Conservation (phyloP, 2,113 vertebrate genomes). For the Sitta europaea region DNA sequence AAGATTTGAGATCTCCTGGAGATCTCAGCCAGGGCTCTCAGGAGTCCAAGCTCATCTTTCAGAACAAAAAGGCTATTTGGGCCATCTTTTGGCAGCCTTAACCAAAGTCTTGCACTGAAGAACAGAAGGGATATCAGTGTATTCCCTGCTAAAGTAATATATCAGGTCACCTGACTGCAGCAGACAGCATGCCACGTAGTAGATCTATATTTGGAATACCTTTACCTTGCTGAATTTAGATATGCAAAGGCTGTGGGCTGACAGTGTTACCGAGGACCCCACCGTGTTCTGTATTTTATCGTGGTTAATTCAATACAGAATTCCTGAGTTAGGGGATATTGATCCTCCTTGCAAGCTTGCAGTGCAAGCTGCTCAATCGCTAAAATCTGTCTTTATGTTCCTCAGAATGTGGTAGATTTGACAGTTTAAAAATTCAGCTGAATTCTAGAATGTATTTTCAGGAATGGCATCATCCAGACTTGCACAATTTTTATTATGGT, state of each 20-base stretch:
- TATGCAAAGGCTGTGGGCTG: background rate
- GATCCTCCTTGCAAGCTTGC: background rate
- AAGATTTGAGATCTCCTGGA: background rate
- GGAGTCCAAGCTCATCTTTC: background rate
- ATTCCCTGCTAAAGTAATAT: background rate
- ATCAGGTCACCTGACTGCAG: background rate
- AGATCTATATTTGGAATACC: background rate
- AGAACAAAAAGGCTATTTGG: background rate
- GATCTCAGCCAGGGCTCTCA: background rate
- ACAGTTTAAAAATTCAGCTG: background rate
- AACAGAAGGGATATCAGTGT: background rate
- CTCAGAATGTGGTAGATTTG: background rate
- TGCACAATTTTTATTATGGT: background rate
- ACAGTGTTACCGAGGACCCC: background rate
- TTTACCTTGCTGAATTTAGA: slow-evolving; percentile 4
- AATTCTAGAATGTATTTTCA: background rate
- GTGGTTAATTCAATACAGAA: background rate
- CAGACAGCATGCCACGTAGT: background rate
- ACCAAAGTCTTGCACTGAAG: background rate
- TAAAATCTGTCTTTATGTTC: background rate
- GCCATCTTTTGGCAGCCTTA: background rate
- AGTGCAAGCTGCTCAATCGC: background rate
- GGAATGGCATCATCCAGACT: background rate
- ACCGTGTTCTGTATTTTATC: background rate
- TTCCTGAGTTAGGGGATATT: background rate